Conservation (phyloP, 1,140 invertebrate species). For the Apis dorsata region DNA sequence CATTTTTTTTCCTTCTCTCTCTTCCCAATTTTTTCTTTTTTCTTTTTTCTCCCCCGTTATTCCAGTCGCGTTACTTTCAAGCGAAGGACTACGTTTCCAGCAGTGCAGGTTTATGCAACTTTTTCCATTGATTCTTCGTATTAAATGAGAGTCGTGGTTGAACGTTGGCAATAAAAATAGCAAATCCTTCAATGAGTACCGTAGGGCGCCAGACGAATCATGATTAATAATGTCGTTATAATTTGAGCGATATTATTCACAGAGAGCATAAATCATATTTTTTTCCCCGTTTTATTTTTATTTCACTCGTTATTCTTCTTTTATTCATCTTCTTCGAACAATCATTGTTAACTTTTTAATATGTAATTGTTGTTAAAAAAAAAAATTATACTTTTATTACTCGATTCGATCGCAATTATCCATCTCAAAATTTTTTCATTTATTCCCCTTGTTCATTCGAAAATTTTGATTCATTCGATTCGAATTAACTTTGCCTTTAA, state of each 20-base stretch:
- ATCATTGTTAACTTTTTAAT: too few species aligned
- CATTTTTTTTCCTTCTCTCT: neutral
- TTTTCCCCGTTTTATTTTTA: neutral
- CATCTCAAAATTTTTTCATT: too few species aligned
- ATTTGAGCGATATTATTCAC: neutral
- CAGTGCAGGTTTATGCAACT: conserved; percentile 45
- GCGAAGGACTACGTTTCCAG: conserved; percentile 37
- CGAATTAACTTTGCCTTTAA: too few species aligned
- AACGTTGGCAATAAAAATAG: conserved; percentile 4
- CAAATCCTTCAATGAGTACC: conserved; percentile 12
- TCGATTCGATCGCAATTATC: too few species aligned
- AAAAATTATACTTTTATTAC: too few species aligned
- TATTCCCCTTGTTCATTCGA: too few species aligned
- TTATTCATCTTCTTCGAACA: neutral
- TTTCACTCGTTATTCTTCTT: neutral
- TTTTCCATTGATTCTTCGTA: conserved; percentile 18
- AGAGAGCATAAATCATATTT: neutral
- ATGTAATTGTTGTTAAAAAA: too few species aligned
- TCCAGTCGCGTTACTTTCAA: conserved; percentile 46
- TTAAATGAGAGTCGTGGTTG: conserved; percentile 24
- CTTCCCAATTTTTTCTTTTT: neutral
- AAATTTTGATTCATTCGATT: too few species aligned
- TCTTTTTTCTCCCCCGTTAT: conserved; percentile 34
- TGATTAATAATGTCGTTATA: neutral
- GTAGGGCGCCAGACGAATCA: neutral